Base-by-base conservation (phyloP, 2,113 vertebrate genomes). In the Dissostichus mawsoni region DNA sequence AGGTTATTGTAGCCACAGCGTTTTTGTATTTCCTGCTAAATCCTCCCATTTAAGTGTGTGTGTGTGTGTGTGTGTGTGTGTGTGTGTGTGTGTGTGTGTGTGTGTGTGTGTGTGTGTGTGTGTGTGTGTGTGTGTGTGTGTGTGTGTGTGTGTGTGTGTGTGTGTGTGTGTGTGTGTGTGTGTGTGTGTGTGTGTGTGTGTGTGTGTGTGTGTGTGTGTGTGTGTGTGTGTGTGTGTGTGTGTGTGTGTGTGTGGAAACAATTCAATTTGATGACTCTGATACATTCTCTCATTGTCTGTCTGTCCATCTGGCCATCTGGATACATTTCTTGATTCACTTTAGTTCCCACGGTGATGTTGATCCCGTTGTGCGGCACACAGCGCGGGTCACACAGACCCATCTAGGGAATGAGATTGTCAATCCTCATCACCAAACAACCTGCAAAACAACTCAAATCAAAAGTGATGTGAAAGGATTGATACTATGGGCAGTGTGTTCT, bases 381-480 rank as follows among this genome's bases (percentile, higher is more conserved):
- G 56, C 2, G 4, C 33, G 25, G 82, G 89, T 89, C 87, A 88
- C 72, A 55, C 53, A 14, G 50, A 88, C 69, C 90, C 87, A 93
- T 94, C 82, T 88, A 63, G 69, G 61, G 83, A 91, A 94, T 92
- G 86, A 93, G 86, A 90, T 86, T 90, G 91, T 89, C 90, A 73
- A 76, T 67, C 48, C 64, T 70, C 84, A 85, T 92, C 87, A 65
- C 71, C 69, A 71, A 71, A 74, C 76, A 68, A 61, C 48, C 87
- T 47, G 71, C 80, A 55, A 62, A 83, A 83, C 64, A 11, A 45
- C 85, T 67, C 6, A 83, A 92, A 92, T 87, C 81, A 77, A 83
- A 92, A 82, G 63, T 78, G 90, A 94, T 92, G 65, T 57, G 79
- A 91, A 87, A 83, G 79, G 79, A 74, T 70, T 85, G 76, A 86